Evolutionary conservation across 2,113 vertebrate species (phyloP).

Genomic region (Ictidomys tridecemlineatus): DNA sequence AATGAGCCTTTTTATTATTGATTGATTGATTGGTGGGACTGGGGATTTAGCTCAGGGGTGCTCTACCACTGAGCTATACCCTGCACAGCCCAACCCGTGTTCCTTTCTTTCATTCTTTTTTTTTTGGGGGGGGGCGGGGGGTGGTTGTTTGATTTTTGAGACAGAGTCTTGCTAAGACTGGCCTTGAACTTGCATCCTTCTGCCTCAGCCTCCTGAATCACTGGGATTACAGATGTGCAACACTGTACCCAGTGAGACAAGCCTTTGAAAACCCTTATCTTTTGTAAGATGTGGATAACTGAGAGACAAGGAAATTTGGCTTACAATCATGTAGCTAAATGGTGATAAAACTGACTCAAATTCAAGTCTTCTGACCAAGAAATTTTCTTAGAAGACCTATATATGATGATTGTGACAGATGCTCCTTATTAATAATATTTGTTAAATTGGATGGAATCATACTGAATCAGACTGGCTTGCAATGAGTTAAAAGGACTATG

Average conservation of each 20-base stretch:
- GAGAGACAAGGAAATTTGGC: background rate
- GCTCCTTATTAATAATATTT: background rate
- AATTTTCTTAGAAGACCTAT: constrained; percentile 16
- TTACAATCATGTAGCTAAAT: constrained; percentile 10
- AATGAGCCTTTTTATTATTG: background rate
- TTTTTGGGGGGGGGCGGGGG: too few relatives aligned
- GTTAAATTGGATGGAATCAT: background rate
- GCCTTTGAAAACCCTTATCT: background rate
- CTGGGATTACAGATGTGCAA: too few relatives aligned
- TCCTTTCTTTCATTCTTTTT: too few relatives aligned
- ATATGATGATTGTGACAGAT: background rate
- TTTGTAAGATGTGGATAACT: background rate
- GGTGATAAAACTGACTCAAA: background rate
- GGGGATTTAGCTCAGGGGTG: too few relatives aligned
- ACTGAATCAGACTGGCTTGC: background rate
- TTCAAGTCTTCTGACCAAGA: constrained; percentile 4
- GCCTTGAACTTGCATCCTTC: too few relatives aligned
- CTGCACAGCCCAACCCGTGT: too few relatives aligned
- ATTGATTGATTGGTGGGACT: too few relatives aligned
- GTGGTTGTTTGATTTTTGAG: too few relatives aligned
- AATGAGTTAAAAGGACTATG: background rate
- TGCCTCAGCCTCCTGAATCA: too few relatives aligned
- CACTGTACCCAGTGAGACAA: background rate
- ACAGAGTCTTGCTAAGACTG: too few relatives aligned
- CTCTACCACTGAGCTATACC: too few relatives aligned